Evolutionary conservation across 1,140 invertebrate genomes (phyloP), one percentile per base, ranked within the genome.

Genomic region (Olivierus martensii): DNA sequence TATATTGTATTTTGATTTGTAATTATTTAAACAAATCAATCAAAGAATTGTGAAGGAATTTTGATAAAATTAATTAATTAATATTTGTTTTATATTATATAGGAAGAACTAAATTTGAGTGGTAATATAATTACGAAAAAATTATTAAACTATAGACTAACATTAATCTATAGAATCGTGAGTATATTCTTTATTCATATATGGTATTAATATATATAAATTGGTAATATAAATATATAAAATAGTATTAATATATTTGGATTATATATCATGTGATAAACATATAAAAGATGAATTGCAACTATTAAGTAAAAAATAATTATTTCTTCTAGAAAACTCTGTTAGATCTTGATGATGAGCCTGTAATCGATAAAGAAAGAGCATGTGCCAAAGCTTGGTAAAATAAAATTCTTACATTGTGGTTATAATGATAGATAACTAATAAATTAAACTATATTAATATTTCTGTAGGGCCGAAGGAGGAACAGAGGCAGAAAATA

Each of bases 351-450:
- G 90, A 96, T 68, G 87, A 90, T 64, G 70, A 87, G 28, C 91
- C 90, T 10, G 79, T 94, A n/a, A 92, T 90, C 68, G 79, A 81
- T 1, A 75, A 82, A 35, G 91, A 96, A 66, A 75, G 90, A 56
- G 84, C 85, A 6, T 92, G 87, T 67, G 85, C 85, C 2, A 83
- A 87, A 70, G 90, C 90, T n/a, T 94, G 90, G 89, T 85, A 77
- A 69, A 60, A 63, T 15, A 47, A 43, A 51, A 47, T 50, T 49
- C 49, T n/a, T 56, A 51, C 56, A 2, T 47, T 57, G 65, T 12
- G n/a, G n/a, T n/a, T n/a, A n/a, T n/a, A n/a, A n/a, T n/a, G n/a
- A n/a, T n/a, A n/a, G n/a, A n/a, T n/a, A n/a, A n/a, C n/a, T n/a
- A n/a, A n/a, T n/a, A n/a, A n/a, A n/a, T n/a, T n/a, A n/a, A n/a